A percentile compares a stretch with the other conserved stretches of the same genome.
These are phyloP conservation scores for Drosophila mulleri DNA, from an alignment of 2,888 invertebrate species.

Conservation along the genomic window DNA sequence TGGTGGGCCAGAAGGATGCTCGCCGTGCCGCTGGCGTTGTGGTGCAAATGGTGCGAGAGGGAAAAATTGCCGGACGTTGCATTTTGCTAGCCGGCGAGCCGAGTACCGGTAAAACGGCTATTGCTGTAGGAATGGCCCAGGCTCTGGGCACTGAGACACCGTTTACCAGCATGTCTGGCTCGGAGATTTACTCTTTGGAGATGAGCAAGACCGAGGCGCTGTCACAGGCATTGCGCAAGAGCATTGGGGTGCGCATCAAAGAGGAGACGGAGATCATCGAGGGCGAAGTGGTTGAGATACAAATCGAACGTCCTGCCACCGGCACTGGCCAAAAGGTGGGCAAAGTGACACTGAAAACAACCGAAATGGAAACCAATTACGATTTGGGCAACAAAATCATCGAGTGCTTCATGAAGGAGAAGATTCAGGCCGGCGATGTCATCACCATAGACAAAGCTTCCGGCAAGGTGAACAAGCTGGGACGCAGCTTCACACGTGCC, in stretches of 20 bases:
- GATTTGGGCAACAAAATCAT: constrained; percentile 99
- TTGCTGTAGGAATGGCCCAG: constrained; percentile 98
- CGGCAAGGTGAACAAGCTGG: constrained; percentile 95
- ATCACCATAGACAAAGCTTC: constrained; percentile 99
- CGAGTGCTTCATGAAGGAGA: constrained; percentile 97
- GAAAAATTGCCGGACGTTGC: constrained; percentile 98
- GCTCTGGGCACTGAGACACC: constrained; percentile 97
- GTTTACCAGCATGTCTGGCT: constrained; percentile 99
- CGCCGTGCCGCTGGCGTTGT: constrained; percentile 97
- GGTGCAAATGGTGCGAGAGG: constrained; percentile 99
- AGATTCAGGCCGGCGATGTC: constrained; percentile 97
- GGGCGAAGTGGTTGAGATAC: constrained; percentile 99
- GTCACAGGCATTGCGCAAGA: constrained; percentile 97
- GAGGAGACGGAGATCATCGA: constrained; percentile 99
- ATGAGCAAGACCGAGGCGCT: constrained; percentile 99
- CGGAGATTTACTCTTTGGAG: constrained; percentile 98
- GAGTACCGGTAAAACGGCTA: constrained; percentile 99
- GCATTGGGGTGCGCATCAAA: constrained; percentile 98
- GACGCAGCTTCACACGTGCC: constrained; percentile 97
- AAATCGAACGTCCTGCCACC: constrained; percentile 97
- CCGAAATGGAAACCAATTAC: constrained; percentile 99
- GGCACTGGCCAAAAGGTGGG: constrained; percentile 93
- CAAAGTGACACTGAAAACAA: constrained; percentile 98
- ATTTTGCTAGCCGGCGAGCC: constrained; percentile 98
- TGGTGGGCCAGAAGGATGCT: constrained; percentile 97